A percentile compares a stretch with the other conserved stretches of the same genome.
phyloP scores from a whole-genome alignment of 2,797 vertebrate species.

The Taeniopygia guttata region DNA sequence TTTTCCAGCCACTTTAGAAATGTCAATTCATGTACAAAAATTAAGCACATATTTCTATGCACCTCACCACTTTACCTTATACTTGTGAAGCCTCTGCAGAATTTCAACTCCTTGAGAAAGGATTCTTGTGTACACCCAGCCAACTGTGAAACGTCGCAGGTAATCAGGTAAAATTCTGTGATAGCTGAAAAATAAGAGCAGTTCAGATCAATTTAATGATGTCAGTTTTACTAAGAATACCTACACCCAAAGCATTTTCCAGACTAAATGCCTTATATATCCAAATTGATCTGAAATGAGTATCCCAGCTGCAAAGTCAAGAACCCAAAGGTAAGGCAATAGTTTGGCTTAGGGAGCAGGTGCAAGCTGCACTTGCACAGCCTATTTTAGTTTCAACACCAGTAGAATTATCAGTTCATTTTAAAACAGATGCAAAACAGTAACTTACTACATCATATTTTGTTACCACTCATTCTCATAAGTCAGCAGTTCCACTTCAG shows the following conservation, averaged over 20 bases:
- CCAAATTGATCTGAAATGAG: neutral
- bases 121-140: constrained; percentile 91
- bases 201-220: neutral
- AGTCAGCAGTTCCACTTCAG: neutral
- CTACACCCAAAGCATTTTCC: neutral
- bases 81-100: constrained; percentile 87
- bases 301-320: neutral
- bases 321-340: neutral
- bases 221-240: neutral
- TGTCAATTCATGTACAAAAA: neutral
- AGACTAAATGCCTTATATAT: neutral
- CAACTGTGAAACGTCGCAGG: constrained; percentile 88
- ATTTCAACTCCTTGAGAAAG: constrained; percentile 90
- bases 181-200: constrained; percentile 69
- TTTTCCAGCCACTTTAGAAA: neutral
- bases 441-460: neutral
- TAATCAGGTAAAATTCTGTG: constrained; percentile 85
- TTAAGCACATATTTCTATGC: neutral
- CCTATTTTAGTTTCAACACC: neutral
- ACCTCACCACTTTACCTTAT: constrained; percentile 78
- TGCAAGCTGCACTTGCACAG: neutral
- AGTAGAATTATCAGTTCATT: neutral
- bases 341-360: neutral
- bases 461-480: neutral
- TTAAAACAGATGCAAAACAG: neutral